Conservation (phyloP, 1,140 invertebrate species). For the Cherax quadricarinatus region DNA sequence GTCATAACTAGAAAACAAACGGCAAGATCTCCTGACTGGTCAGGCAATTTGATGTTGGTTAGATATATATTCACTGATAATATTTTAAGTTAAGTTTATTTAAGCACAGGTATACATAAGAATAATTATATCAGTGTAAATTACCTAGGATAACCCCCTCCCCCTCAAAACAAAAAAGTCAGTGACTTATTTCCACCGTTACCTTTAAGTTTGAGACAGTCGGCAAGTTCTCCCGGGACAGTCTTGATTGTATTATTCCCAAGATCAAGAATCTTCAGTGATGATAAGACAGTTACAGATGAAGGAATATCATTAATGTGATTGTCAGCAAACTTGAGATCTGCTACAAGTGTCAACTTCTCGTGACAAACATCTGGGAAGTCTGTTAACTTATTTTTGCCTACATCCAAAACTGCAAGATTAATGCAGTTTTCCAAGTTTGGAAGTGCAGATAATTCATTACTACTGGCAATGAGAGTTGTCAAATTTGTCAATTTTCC, state of each 20-base stretch:
- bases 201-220: slow-evolving; percentile 85
- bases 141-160: too few species aligned
- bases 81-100: too few species aligned
- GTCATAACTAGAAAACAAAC: too few species aligned
- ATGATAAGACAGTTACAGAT: slow-evolving; percentile 80
- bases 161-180: too few species aligned
- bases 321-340: slow-evolving; percentile 84
- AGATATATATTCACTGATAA: too few species aligned
- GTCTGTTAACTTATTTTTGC: slow-evolving; percentile 82
- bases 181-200: slow-evolving; percentile 64
- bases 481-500: slow-evolving; percentile 82
- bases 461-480: slow-evolving; percentile 84
- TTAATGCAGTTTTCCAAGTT: slow-evolving; percentile 79
- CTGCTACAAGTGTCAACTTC: slow-evolving; percentile 82
- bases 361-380: slow-evolving; percentile 83
- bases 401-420: slow-evolving; percentile 82
- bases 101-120: too few species aligned
- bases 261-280: slow-evolving; percentile 85
- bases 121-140: too few species aligned
- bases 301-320: slow-evolving; percentile 82
- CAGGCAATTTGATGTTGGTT: too few species aligned
- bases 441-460: slow-evolving; percentile 82
- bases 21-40: too few species aligned
- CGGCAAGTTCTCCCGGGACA: slow-evolving; percentile 82
- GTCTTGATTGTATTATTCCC: slow-evolving; percentile 82